Evolutionary conservation across 2,113 vertebrate species (phyloP), one percentile per base, ranked within the genome.

Genomic region (Galeopterus variegatus): DNA sequence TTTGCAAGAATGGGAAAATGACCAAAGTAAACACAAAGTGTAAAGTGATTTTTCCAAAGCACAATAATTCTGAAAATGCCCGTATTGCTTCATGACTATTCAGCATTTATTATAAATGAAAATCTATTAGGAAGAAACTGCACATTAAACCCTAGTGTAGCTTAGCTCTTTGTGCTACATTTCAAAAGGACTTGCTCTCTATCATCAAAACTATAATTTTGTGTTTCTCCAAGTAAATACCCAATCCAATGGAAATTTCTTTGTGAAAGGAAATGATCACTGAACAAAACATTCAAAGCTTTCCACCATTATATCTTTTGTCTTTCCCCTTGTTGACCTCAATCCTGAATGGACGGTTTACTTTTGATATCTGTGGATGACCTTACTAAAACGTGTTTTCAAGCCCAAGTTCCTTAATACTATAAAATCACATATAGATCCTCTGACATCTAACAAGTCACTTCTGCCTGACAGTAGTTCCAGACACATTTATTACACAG

Each of bases 201-300:
- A 18, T 41, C 65, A 88, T 41, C 36, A 60, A 56, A 92, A 97
- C 58, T 67, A 26, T 62, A 79, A 69, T 75, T 93, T n/a, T 72
- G 18, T 82, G 41, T 41, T 94, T 52, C 77, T 88, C 41, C 76
- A 80, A 94, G 70, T 90, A 88, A 95, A 92, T 58, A 73, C 14
- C 31, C 3, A 18, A 28, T 33, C 94, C 24, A 54, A 45, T 62
- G 41, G 56, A 94, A 92, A 90, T 90, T 79, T 69, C 64, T 87
- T 76, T 67, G 31, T 84, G 90, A 96, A 94, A 94, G 41, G 48
- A 95, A 95, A 90, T 7, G 15, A 69, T 76, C 41, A 81, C 48
- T 72, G 54, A 95, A 77, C 31, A 95, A 94, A 90, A 76, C 17
- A 76, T 24, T 77, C 41, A 50, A n/a, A 73, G 72, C 54, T 56